Evolutionary conservation across 2,113 vertebrate genomes (phyloP).

Genomic region (Ctenomys sociabilis): DNA sequence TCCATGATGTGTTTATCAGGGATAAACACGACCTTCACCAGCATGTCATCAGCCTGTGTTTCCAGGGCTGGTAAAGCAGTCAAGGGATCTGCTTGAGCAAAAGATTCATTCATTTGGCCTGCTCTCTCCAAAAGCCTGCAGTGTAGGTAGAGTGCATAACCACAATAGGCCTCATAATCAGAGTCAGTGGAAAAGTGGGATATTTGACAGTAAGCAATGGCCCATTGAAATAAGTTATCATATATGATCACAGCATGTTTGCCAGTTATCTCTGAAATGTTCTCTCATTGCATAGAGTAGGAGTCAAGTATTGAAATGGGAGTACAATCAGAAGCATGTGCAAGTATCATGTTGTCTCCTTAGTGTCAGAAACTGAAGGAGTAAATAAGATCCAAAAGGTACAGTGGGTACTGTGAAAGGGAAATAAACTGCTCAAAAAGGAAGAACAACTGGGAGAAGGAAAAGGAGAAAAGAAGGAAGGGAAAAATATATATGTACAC

Average conservation of each 20-base stretch:
- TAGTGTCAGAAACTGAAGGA: no score
- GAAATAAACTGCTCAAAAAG: no score
- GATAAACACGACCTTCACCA: slow-evolving; percentile 97
- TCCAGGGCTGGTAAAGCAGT: slow-evolving; percentile 95
- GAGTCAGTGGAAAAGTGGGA: slow-evolving; percentile 95
- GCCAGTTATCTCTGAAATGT: slow-evolving; percentile 96
- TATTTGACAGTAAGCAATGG: slow-evolving; percentile 98
- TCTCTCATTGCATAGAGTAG: slow-evolving; percentile 98
- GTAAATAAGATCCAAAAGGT: no score
- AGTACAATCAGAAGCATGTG: slow-evolving; percentile 91
- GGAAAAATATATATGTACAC: no score
- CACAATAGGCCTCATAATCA: slow-evolving; percentile 95
- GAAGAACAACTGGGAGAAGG: no score
- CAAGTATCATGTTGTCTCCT: no score
- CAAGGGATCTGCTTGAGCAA: slow-evolving; percentile 91
- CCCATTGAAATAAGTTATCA: slow-evolving; percentile 97
- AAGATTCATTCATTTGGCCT: slow-evolving; percentile 96
- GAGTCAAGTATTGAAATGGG: slow-evolving; percentile 96
- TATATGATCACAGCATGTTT: slow-evolving; percentile 97
- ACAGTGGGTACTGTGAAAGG: no score
- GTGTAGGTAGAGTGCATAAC: slow-evolving; percentile 95
- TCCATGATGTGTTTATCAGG: slow-evolving; percentile 98
- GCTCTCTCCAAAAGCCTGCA: slow-evolving; percentile 96
- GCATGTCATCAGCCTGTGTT: slow-evolving; percentile 97
- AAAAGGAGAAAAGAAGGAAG: no score